Conservation (phyloP, 2,797 vertebrate genomes). For the Darevskia mixta region DNA sequence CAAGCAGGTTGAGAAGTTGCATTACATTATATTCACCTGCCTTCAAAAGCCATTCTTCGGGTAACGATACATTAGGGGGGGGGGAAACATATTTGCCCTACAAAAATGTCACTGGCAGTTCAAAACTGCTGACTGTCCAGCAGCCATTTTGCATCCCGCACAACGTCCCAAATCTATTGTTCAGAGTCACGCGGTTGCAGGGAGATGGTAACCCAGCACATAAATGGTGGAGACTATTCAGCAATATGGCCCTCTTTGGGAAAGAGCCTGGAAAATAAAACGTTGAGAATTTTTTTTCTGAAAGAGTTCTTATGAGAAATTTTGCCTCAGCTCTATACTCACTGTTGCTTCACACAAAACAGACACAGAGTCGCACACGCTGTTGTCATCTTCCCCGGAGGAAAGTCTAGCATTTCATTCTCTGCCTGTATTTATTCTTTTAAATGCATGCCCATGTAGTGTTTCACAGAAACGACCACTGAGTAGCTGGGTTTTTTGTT, state of each 20-base stretch:
- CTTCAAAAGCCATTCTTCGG: neutral
- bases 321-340: neutral
- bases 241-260: neutral
- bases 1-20: neutral
- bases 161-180: too few species aligned
- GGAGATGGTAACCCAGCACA: neutral
- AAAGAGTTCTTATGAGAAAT: neutral
- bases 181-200: neutral
- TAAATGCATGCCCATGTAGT: neutral
- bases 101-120: neutral
- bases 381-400: neutral
- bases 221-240: neutral
- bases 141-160: too few species aligned
- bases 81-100: neutral
- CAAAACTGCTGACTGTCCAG: neutral
- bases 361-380: neutral
- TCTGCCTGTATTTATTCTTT: neutral
- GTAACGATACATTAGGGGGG: neutral
- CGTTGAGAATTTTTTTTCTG: neutral
- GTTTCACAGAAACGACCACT: neutral
- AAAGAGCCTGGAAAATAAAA: neutral
- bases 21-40: neutral
- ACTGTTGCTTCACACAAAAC: neutral
- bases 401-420: neutral
- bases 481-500: neutral